These are phyloP conservation scores for Blastomussa wellsi DNA, from an alignment of 92 coral and sea anemone species.

Conservation along the genomic window DNA sequence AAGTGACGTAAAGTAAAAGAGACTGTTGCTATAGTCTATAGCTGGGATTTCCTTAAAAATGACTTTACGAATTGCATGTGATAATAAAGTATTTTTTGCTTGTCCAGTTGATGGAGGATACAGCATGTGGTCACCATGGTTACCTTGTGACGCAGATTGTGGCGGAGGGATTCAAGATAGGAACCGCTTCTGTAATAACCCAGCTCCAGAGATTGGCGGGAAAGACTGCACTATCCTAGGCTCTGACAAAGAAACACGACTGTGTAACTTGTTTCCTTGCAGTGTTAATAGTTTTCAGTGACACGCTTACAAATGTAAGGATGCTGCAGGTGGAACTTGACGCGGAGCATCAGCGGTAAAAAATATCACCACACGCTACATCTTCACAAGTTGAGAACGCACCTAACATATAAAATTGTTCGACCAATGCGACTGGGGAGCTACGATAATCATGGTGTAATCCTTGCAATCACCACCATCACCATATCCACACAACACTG, in stretches of 20 bases:
- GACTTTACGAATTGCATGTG: too few species aligned
- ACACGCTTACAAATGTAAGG: too few species aligned
- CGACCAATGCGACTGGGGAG: not conserved
- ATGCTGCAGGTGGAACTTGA: not conserved
- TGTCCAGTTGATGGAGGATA: conserved; percentile 63
- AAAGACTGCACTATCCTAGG: conserved; percentile 61
- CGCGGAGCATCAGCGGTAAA: not conserved
- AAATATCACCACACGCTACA: too few species aligned
- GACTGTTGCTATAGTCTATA: too few species aligned
- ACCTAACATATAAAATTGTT: not conserved
- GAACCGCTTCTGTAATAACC: conserved; percentile 61
- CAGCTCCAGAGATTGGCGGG: conserved; percentile 44
- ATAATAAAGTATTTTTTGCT: too few species aligned
- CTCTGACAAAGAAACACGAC: conserved; percentile 60
- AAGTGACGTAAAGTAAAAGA: too few species aligned
- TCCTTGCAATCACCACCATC: not conserved
- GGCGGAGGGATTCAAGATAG: conserved; percentile 87
- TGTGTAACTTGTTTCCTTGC: conserved; percentile 73
- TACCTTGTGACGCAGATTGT: conserved; percentile 86
- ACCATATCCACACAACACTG: not conserved
- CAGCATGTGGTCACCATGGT: conserved; percentile 75
- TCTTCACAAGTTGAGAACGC: not conserved
- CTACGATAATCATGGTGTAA: not conserved
- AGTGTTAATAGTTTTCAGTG: conserved; percentile 39
- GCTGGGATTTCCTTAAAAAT: too few species aligned